Conservation (phyloP, 2,113 vertebrate species). For the Onychostruthus taczanowskii region DNA sequence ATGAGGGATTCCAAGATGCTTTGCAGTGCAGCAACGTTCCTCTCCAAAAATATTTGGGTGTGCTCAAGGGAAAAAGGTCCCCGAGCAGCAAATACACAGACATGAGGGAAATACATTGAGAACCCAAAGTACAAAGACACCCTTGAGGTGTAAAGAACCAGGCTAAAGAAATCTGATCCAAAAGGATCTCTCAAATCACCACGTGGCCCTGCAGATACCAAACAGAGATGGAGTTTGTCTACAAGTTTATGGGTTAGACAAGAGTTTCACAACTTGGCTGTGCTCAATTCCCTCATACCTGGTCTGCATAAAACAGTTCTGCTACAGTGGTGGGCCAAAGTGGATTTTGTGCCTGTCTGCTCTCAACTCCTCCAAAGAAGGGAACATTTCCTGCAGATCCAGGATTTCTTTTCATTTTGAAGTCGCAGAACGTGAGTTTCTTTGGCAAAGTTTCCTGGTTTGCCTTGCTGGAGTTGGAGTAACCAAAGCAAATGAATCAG, state of each 20-base stretch:
- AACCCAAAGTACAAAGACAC: not conserved
- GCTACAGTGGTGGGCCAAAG: not conserved
- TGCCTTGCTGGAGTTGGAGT: not conserved
- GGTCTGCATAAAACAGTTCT: not conserved
- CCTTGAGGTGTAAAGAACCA: not conserved
- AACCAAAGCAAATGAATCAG: conserved; percentile 44
- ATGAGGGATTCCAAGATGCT: too few species aligned
- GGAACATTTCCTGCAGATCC: not conserved
- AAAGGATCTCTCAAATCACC: not conserved
- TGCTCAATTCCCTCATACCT: not conserved
- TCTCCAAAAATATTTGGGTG: too few species aligned
- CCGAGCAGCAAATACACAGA: too few species aligned
- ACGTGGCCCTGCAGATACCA: not conserved
- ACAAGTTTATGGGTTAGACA: not conserved
- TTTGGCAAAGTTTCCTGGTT: not conserved
- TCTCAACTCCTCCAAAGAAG: not conserved
- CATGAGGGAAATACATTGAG: too few species aligned
- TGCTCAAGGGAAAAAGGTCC: too few species aligned
- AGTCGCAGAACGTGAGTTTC: not conserved
- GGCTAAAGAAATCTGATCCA: not conserved
- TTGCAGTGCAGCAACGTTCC: too few species aligned
- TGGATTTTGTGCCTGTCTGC: not conserved
- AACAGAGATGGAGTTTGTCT: not conserved
- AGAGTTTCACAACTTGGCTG: not conserved
- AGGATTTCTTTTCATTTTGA: not conserved